These are phyloP conservation scores for Argyresthia albistria DNA, from an alignment of 2,888 invertebrate species.

Conservation along the genomic window DNA sequence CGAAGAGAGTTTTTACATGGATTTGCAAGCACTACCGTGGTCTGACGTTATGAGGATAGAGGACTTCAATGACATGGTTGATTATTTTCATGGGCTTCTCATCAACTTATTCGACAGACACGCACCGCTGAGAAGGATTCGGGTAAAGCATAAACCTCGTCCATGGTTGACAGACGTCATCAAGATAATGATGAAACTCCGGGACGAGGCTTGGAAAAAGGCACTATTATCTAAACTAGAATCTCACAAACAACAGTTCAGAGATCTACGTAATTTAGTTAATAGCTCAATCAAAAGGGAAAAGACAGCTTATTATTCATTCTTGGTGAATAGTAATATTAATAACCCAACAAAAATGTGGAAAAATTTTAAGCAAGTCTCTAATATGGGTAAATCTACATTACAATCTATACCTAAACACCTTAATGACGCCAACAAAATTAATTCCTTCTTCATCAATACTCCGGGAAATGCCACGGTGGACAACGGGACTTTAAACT, in stretches of 20 bases:
- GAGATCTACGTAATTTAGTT: background rate
- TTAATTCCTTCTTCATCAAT: background rate
- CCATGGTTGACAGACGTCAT: slow-evolving; percentile 1
- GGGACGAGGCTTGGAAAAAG: background rate
- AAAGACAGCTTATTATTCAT: background rate
- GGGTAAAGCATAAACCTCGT: background rate
- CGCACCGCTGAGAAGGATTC: background rate
- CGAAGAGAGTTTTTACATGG: background rate
- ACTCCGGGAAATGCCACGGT: background rate
- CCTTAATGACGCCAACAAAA: background rate
- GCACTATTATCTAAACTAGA: background rate
- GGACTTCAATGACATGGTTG: background rate
- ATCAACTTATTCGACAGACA: background rate
- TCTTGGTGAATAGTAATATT: slow-evolving; percentile 2
- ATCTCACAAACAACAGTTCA: background rate
- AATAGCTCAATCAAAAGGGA: slow-evolving; percentile 2
- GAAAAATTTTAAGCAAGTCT: background rate
- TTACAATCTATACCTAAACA: background rate
- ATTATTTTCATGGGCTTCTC: background rate
- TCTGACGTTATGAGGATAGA: background rate
- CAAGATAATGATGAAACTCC: background rate
- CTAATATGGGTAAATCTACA: background rate
- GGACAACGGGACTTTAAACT: background rate
- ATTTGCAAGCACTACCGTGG: background rate
- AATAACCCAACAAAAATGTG: slow-evolving; percentile 1